phyloP scores from a whole-genome alignment of 2,113 vertebrate genomes.

The Plecotus auritus region DNA sequence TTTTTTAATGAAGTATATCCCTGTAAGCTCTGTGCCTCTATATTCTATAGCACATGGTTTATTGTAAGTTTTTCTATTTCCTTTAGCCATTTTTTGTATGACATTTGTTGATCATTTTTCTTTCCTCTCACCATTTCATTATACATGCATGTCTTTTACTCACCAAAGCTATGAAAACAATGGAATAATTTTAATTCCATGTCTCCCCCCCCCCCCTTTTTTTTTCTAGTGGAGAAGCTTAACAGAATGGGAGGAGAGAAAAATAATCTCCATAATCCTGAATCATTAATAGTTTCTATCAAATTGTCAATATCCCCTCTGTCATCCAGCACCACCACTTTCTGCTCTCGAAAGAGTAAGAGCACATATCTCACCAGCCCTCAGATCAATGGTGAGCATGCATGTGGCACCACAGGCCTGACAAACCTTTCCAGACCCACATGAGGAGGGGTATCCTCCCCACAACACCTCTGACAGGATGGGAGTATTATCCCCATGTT shows the following conservation, averaged over 20 bases:
- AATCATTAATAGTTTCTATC: neutral
- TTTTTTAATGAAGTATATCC: neutral
- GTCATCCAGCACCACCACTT: neutral
- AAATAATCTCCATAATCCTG: neutral
- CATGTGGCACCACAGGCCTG: accelerated
- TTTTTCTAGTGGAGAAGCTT: neutral
- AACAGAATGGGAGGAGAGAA: neutral
- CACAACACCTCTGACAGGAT: neutral
- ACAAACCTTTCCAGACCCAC: neutral
- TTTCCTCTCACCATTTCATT: neutral
- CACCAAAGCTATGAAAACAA: neutral
- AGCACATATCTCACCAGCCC: neutral
- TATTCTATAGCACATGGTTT: neutral
- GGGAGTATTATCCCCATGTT: neutral
- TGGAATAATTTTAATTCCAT: neutral
- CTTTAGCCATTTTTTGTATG: neutral
- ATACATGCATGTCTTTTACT: neutral
- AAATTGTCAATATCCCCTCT: neutral
- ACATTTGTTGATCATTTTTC: neutral
- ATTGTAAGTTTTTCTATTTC: neutral
- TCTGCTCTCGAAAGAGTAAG: neutral
- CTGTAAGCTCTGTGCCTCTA: neutral
- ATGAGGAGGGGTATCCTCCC: neutral
- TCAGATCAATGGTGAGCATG: neutral
- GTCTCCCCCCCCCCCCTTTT: neutral